phyloP scores from a whole-genome alignment of 64 coral and sea anemone species.

The Acropora yongei region DNA sequence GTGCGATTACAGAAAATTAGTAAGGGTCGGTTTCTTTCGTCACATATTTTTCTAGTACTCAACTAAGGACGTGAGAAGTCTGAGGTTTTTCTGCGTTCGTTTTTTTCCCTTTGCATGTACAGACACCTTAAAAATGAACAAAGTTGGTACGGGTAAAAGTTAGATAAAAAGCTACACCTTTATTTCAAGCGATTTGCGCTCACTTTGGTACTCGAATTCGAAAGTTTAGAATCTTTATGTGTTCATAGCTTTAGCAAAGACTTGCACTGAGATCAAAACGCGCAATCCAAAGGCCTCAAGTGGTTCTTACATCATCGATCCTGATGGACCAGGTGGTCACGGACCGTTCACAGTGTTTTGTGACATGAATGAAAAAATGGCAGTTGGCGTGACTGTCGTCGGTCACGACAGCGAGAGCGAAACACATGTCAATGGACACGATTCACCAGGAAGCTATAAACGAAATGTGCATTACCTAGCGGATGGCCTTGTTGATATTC shows the following conservation, averaged over 20 bases:
- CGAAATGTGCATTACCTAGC: background rate
- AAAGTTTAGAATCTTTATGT: no score
- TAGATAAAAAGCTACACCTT: no score
- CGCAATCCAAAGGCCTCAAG: background rate
- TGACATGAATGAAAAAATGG: slow-evolving; percentile 26
- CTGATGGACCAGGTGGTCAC: background rate
- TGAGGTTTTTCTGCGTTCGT: no score
- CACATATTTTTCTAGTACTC: no score
- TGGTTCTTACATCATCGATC: slow-evolving; percentile 1
- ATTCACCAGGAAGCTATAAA: background rate
- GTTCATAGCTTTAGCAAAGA: background rate
- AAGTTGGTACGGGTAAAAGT: no score
- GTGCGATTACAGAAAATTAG: no score
- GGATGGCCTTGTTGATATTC: background rate
- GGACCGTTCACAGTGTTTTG: slow-evolving; percentile 21
- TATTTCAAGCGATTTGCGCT: no score
- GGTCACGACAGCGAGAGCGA: slow-evolving; percentile 22
- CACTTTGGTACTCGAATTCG: no score
- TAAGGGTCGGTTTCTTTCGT: no score
- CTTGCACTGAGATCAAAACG: background rate
- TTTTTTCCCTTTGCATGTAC: no score
- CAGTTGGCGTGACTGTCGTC: slow-evolving; percentile 51
- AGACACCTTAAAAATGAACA: no score
- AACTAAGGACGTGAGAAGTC: no score
- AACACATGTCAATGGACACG: background rate